phyloP scores from a whole-genome alignment of 2,888 invertebrate species.

The Hyles lineata region DNA sequence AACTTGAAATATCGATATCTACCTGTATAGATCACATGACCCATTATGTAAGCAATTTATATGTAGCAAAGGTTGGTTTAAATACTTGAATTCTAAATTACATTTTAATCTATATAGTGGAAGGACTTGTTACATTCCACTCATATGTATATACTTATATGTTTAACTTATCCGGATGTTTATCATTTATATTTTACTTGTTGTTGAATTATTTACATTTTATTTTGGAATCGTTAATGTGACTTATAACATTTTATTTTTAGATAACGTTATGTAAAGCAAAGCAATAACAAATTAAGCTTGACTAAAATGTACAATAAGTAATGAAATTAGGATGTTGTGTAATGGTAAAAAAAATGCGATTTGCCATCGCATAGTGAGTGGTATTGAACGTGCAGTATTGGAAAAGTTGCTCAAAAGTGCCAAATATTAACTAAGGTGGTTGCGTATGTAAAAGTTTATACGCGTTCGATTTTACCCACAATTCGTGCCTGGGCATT shows the following conservation, averaged over 20 bases:
- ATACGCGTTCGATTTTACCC: neutral
- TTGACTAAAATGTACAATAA: constrained; percentile 16
- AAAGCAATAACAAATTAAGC: neutral
- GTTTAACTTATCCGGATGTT: constrained; percentile 37
- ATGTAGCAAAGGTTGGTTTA: too few relatives aligned
- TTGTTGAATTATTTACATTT: constrained; percentile 36
- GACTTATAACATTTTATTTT: constrained; percentile 23
- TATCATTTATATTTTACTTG: constrained; percentile 38
- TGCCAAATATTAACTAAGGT: constrained; percentile 9
- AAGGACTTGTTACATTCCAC: constrained; percentile 42
- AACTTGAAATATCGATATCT: too few relatives aligned
- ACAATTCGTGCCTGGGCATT: neutral
- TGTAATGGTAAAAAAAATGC: neutral
- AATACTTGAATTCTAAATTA: constrained; percentile 4
- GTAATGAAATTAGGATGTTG: neutral
- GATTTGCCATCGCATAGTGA: neutral
- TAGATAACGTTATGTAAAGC: neutral
- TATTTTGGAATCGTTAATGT: constrained; percentile 32
- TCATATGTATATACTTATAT: constrained; percentile 35
- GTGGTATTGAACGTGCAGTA: neutral
- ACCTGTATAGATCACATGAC: too few relatives aligned
- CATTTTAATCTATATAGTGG: constrained; percentile 29
- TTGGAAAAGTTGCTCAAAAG: constrained; percentile 24
- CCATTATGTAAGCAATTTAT: too few relatives aligned
- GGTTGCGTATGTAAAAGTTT: too few relatives aligned